Evolutionary conservation across 2,113 vertebrate genomes (phyloP).

Genomic region (Phyllostomus discolor): DNA sequence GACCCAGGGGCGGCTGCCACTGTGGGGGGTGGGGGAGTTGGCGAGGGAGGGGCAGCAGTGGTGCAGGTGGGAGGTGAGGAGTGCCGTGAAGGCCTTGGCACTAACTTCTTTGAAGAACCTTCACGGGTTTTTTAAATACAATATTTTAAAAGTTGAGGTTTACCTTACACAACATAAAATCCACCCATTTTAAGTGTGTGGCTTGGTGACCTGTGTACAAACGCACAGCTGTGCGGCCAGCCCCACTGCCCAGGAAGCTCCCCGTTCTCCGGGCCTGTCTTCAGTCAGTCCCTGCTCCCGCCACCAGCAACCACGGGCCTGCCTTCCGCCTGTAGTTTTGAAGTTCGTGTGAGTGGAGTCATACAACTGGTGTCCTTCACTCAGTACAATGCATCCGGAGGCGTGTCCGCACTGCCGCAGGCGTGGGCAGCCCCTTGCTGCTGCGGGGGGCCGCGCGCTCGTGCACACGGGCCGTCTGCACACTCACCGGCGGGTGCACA

Average conservation of each 20-base stretch:
- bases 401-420: rapidly evolving
- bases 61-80: neutral
- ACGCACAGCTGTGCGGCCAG: neutral
- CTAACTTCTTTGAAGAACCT: neutral
- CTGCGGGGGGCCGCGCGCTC: rapidly evolving
- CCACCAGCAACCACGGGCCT: neutral
- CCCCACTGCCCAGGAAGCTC: neutral
- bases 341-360: neutral
- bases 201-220: neutral
- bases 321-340: neutral
- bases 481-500: neutral
- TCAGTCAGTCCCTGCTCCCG: neutral
- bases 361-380: neutral
- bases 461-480: too few species aligned
- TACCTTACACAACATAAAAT: neutral
- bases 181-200: neutral
- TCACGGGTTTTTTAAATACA: neutral
- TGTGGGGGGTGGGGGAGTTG: too few species aligned
- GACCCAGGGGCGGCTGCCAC: neutral
- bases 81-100: rapidly evolving
- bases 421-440: neutral
- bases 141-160: neutral
- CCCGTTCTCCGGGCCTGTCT: neutral
- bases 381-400: neutral
- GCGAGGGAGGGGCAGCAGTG: rapidly evolving